Evolutionary conservation across 2,888 invertebrate species (phyloP), one percentile per base, ranked within the genome.

Genomic region (Mesorhabditis belari): DNA sequence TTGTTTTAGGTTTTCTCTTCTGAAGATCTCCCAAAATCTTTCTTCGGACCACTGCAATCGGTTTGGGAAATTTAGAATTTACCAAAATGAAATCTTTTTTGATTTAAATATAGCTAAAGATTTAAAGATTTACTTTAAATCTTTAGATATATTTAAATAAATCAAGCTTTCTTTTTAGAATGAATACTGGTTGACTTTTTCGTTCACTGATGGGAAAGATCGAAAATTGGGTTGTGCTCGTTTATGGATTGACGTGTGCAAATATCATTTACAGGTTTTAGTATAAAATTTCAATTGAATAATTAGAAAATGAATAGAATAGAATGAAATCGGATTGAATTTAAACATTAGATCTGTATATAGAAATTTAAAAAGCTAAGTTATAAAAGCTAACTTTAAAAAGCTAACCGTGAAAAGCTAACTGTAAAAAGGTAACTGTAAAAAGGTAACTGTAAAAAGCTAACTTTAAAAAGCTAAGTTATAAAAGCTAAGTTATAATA

Each of bases 141-240:
- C n/a, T n/a, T n/a, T n/a, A n/a, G n/a, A n/a, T n/a, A n/a, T n/a
- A n/a, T n/a, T n/a, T n/a, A n/a, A n/a, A n/a, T n/a, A n/a, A n/a
- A n/a, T n/a, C n/a, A n/a, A n/a, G n/a, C n/a, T n/a, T n/a, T n/a
- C 28, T 23, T 60, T 75, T 24, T 60, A 80, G 79, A 80, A 80
- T 62, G 79, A 80, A 62, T 80, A 80, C 71, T 81, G 80, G 80
- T 62, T 81, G 55, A 81, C 80, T 19, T 80, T 80, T 69, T 77
- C 77, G 5, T 80, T 80, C 72, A 80, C 77, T 52, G 79, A 79
- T 54, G 81, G 80, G 55, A 73, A 74, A 44, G 79, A 76, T 67
- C 70, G 72, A 55, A 73, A 73, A 55, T 64, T 80, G 50, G 80
- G 79, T 27, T 80, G 80, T 56, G 80, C 79, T 27, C 70, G 80